Evolutionary conservation across 2,797 vertebrate genomes (phyloP), one percentile per base, ranked within the genome.

Genomic region (Atherinosoma microstoma): DNA sequence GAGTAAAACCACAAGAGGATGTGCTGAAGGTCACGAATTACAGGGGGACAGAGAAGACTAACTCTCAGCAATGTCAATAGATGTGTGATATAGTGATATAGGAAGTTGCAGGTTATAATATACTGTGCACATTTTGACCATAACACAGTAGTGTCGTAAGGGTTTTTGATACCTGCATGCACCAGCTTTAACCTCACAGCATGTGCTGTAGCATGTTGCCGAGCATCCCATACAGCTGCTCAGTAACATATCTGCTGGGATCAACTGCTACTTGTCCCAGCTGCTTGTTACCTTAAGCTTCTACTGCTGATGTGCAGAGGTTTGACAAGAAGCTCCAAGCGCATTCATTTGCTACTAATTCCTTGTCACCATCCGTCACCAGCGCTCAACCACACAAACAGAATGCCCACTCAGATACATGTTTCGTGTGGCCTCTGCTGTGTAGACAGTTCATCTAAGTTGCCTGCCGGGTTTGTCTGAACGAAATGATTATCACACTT

Each of bases 401-500:
- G 27, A 22, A 32, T 49, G 10, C 62, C 64, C 51, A 36, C 70
- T 35, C 64, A 24, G 67, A 59, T 62, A 45, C 70, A 64, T 70
- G n/a, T 56, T 42, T 42, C 6, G 13, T 8, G 38, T 29, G 72
- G 69, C 62, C 76, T 80, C 75, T 20, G 68, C 83, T 73, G 77
- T 40, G 82, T 64, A 54, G 83, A 65, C 59, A 68, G 76, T 84
- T 75, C 77, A 66, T 78, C 2, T 75, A 84, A 49, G 59, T 69
- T 76, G 83, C 87, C 91, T 82, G 81, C 82, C 73, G 89, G 87
- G 78, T 84, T 82, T 69, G 84, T 90, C 87, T 89, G 85, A 91
- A 85, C 53, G 71, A 85, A 90, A 88, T 88, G 81, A 90, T 92
- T 91, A 91, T 90, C 91, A 85, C 90, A 91, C 90, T 90, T 90